Evolutionary conservation across 2,797 vertebrate genomes (phyloP).

Genomic region (Halcyon badia): DNA sequence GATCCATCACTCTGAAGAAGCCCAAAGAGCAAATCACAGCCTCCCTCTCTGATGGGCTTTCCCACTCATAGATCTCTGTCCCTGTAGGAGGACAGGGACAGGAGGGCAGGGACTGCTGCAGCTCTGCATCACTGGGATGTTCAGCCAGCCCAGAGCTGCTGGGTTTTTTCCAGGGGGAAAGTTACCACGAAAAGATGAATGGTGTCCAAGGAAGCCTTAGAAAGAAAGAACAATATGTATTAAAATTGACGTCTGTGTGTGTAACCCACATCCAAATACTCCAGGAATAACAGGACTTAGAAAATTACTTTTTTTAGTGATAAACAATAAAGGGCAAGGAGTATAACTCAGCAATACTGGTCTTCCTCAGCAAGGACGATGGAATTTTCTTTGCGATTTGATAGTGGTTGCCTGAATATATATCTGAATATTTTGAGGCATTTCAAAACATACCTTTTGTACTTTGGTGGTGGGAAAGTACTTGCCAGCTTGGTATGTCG

Average conservation of each 20-base stretch:
- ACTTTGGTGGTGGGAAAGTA: not conserved
- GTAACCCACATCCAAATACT: not conserved
- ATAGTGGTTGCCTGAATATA: not conserved
- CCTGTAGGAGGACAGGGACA: not conserved
- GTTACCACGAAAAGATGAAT: not conserved
- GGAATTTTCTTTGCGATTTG: not conserved
- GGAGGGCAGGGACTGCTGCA: no score
- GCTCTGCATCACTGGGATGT: fast-evolving
- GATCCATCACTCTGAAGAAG: not conserved
- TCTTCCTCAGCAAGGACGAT: not conserved
- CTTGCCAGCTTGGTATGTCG: not conserved
- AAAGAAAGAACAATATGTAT: not conserved
- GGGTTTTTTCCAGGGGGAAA: not conserved
- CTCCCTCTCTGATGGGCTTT: not conserved
- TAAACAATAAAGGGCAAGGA: not conserved
- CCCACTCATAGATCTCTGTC: not conserved
- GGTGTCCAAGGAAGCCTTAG: not conserved
- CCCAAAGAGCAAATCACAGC: not conserved
- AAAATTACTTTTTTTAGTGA: not conserved
- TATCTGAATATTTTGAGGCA: not conserved
- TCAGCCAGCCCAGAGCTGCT: not conserved
- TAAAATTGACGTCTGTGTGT: not conserved
- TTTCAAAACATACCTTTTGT: not conserved
- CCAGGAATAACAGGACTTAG: not conserved
- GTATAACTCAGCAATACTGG: not conserved